Percentiles rank a stretch among this genome's conserved stretches.
phyloP scores from a whole-genome alignment of 1,140 invertebrate species.

The Dufourea novaeangliae region DNA sequence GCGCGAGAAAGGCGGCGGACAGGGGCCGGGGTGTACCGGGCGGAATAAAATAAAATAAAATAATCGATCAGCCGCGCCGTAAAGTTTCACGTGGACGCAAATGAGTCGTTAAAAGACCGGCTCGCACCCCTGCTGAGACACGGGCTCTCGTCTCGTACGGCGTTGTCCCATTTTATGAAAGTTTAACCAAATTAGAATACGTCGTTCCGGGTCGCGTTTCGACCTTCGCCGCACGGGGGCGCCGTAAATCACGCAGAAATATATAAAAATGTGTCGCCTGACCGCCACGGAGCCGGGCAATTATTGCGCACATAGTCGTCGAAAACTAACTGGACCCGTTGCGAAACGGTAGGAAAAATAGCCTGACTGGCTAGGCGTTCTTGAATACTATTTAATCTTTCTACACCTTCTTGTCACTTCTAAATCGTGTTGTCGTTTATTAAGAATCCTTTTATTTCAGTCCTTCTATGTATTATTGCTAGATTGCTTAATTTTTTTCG shows the following conservation, averaged over 20 bases:
- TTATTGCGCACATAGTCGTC: not conserved
- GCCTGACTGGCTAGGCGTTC: not conserved
- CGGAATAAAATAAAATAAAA: conserved; percentile 71
- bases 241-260: conserved; percentile 50
- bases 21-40: conserved; percentile 21
- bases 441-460: too few species aligned
- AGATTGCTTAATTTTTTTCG: too few species aligned
- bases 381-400: too few species aligned
- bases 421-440: too few species aligned
- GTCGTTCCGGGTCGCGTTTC: conserved; percentile 51
- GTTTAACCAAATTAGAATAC: conserved; percentile 69
- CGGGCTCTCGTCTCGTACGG: conserved; percentile 29
- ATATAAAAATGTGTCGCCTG: conserved; percentile 39
- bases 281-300: not conserved
- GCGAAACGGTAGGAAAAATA: not conserved
- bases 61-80: conserved; percentile 70
- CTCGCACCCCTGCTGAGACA: conserved; percentile 64
- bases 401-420: too few species aligned
- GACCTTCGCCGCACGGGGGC: not conserved
- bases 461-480: too few species aligned
- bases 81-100: conserved; percentile 67
- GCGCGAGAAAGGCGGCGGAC: conserved; percentile 23
- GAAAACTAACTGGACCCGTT: not conserved
- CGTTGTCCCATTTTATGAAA: conserved; percentile 62
- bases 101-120: conserved; percentile 72